Conservation (phyloP, 2,797 vertebrate species). For the Micrastur ruficollis region DNA sequence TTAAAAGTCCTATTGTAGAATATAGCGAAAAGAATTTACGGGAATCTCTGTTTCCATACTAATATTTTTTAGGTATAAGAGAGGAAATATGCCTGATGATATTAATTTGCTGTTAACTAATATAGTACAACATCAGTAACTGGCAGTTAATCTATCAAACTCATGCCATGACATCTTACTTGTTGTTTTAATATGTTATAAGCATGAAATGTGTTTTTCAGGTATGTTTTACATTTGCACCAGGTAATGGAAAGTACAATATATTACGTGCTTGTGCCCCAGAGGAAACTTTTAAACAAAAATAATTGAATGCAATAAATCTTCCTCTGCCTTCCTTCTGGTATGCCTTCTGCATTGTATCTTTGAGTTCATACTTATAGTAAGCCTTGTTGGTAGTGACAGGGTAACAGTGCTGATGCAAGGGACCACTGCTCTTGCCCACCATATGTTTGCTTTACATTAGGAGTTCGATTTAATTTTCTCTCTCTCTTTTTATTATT, state of each 20-base stretch:
- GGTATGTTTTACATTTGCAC: constrained; percentile 80
- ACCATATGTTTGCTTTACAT: background rate
- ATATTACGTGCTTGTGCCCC: constrained; percentile 77
- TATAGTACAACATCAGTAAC: constrained; percentile 73
- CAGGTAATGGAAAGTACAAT: constrained; percentile 80
- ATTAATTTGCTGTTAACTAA: constrained; percentile 81
- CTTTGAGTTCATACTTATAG: background rate
- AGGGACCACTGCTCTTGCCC: background rate
- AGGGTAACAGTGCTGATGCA: background rate
- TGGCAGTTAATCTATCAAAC: constrained; percentile 78
- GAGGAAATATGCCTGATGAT: constrained; percentile 74
- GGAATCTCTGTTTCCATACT: constrained; percentile 33
- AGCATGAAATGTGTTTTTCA: constrained; percentile 78
- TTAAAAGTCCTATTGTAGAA: constrained; percentile 12
- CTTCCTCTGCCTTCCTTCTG: constrained; percentile 43
- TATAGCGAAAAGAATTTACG: constrained; percentile 25
- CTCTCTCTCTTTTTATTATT: background rate
- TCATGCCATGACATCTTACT: constrained; percentile 71
- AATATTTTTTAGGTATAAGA: constrained; percentile 63
- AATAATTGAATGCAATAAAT: constrained; percentile 82
- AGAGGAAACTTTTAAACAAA: constrained; percentile 76
- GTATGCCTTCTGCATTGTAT: constrained; percentile 60
- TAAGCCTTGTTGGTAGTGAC: constrained; percentile 35
- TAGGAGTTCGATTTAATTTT: constrained; percentile 15
- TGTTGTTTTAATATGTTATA: constrained; percentile 77